These are phyloP conservation scores for Meiosimyza platycephala DNA, from an alignment of 2,888 invertebrate species.

Conservation along the genomic window DNA sequence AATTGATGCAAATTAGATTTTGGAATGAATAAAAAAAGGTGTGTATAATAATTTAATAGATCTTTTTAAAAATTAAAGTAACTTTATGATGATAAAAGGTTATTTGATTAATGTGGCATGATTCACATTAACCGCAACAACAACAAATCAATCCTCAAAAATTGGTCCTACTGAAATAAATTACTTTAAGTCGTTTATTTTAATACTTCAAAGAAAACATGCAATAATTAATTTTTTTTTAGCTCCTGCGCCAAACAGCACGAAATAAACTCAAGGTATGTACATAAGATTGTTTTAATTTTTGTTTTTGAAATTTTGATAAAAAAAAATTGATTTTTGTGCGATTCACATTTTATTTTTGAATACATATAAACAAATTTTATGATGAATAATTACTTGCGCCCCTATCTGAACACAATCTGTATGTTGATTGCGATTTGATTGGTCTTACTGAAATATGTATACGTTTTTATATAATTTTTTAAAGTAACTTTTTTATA, in stretches of 20 bases:
- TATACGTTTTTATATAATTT: not conserved
- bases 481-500: not conserved
- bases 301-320: too few species aligned
- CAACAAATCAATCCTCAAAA: slow-evolving; percentile 53
- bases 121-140: slow-evolving; percentile 59
- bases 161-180: slow-evolving; percentile 59
- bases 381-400: slow-evolving; percentile 38
- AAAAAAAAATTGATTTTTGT: too few species aligned
- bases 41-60: slow-evolving; percentile 2
- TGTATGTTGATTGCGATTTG: slow-evolving; percentile 38
- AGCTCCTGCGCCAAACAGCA: too few species aligned
- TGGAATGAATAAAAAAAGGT: not conserved
- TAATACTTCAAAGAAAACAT: not conserved
- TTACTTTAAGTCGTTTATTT: not conserved
- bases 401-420: slow-evolving; percentile 46
- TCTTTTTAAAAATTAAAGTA: not conserved
- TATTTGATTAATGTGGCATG: slow-evolving; percentile 53
- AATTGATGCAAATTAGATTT: not conserved
- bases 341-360: too few species aligned
- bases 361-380: too few species aligned
- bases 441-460: slow-evolving; percentile 48
- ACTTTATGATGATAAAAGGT: slow-evolving; percentile 46
- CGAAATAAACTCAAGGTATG: too few species aligned
- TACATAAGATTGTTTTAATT: too few species aligned
- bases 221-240: not conserved